These are phyloP conservation scores for Hemibagrus guttatus DNA, from an alignment of 2,797 vertebrate genomes.

Conservation along the genomic window DNA sequence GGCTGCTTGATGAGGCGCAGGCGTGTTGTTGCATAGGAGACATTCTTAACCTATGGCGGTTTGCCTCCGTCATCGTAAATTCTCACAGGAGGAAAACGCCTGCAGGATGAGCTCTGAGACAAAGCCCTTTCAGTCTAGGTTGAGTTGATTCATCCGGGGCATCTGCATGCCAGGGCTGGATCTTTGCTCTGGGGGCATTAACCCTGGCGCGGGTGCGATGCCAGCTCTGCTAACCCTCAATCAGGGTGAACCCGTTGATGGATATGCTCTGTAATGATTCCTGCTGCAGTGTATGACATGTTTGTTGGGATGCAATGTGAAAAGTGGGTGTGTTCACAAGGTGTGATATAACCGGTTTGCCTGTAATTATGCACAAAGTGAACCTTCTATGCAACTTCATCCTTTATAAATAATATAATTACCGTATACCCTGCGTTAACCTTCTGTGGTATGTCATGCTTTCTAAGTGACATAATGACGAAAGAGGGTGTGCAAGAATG, in stretches of 20 bases:
- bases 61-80: slow-evolving; percentile 47
- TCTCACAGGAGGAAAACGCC: slow-evolving; percentile 53
- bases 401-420: neutral
- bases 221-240: slow-evolving; percentile 22
- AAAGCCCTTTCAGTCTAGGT: slow-evolving; percentile 54
- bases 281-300: neutral
- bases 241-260: slow-evolving; percentile 47
- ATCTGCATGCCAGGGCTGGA: slow-evolving; percentile 40
- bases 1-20: slow-evolving; percentile 36
- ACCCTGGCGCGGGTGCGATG: slow-evolving; percentile 29
- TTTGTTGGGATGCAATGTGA: slow-evolving; percentile 4
- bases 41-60: slow-evolving; percentile 53
- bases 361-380: neutral
- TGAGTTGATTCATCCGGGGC: slow-evolving; percentile 46
- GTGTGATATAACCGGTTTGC: slow-evolving; percentile 9
- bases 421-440: neutral
- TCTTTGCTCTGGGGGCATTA: slow-evolving; percentile 43
- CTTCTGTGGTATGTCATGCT: neutral
- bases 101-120: slow-evolving; percentile 53
- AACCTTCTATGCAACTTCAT: neutral
- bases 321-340: neutral
- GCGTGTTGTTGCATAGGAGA: slow-evolving; percentile 39
- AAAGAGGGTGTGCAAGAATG: neutral
- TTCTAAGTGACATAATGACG: neutral
- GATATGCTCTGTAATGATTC: slow-evolving; percentile 57